phyloP scores from a whole-genome alignment of 2,797 vertebrate species.

The Chrysocyon brachyurus region DNA sequence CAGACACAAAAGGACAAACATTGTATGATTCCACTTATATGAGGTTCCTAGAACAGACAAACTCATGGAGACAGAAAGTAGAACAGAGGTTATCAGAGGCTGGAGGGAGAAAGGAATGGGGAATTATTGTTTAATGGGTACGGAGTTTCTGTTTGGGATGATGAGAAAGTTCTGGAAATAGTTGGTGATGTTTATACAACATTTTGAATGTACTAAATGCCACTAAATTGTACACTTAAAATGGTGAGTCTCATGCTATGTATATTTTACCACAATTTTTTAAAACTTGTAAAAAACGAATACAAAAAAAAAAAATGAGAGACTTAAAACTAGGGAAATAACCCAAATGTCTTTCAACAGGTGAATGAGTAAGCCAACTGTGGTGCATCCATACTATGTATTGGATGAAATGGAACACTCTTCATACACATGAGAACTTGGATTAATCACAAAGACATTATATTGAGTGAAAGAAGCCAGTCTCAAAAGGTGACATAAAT shows the following conservation, averaged over 20 bases:
- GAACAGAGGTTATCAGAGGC: background rate
- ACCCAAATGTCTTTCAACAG: background rate
- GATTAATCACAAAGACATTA: background rate
- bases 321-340: background rate
- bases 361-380: background rate
- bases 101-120: background rate
- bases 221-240: background rate
- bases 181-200: background rate
- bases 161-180: background rate
- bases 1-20: background rate
- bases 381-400: background rate
- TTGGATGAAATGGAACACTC: background rate
- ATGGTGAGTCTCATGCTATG: background rate
- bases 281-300: background rate
- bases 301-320: background rate
- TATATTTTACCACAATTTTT: background rate
- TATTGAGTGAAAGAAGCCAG: background rate
- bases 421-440: background rate
- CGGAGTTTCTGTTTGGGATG: background rate
- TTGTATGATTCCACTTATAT: background rate
- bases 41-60: background rate
- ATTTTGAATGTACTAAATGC: background rate
- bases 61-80: background rate
- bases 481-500: background rate
- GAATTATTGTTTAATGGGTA: background rate